Percentiles rank a stretch among this genome's conserved stretches.
These are phyloP conservation scores for Piscicola geometra DNA, from an alignment of 2,888 invertebrate species.

Conservation along the genomic window DNA sequence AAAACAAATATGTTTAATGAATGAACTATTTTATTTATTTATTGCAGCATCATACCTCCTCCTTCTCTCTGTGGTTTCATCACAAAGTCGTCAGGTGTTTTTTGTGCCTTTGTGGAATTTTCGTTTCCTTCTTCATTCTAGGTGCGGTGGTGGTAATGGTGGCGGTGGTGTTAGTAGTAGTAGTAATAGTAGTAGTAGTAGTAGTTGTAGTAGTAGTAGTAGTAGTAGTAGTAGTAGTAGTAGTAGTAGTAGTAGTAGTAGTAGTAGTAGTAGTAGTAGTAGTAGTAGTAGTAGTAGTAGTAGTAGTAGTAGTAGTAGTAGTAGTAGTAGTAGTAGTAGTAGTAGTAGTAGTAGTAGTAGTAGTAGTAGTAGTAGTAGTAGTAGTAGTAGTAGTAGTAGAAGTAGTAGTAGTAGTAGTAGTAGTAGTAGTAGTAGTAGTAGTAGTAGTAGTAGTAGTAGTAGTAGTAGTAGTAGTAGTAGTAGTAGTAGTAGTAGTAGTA, in stretches of 20 bases:
- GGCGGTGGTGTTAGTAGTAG: too few relatives aligned
- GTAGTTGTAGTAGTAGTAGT: too few relatives aligned
- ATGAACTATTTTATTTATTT: too few relatives aligned
- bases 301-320: neutral
- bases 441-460: constrained; percentile 6
- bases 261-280: neutral
- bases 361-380: constrained; percentile 6
- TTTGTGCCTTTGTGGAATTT: neutral
- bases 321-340: neutral
- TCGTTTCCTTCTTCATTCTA: neutral
- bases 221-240: constrained; percentile 6
- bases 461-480: constrained; percentile 6
- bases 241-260: neutral
- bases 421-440: neutral
- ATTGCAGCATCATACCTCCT: neutral
- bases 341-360: neutral
- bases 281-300: neutral
- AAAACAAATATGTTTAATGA: too few relatives aligned
- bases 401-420: neutral
- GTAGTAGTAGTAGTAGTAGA: neutral
- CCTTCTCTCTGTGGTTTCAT: neutral
- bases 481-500: constrained; percentile 10
- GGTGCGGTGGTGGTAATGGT: too few relatives aligned
- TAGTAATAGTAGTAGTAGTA: too few relatives aligned
- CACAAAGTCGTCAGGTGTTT: neutral